Evolutionary conservation across 37 sponge, comb jelly and placozoan genomes (phyloP), one percentile per base, ranked within the genome.

Genomic region (Geodia barretti): DNA sequence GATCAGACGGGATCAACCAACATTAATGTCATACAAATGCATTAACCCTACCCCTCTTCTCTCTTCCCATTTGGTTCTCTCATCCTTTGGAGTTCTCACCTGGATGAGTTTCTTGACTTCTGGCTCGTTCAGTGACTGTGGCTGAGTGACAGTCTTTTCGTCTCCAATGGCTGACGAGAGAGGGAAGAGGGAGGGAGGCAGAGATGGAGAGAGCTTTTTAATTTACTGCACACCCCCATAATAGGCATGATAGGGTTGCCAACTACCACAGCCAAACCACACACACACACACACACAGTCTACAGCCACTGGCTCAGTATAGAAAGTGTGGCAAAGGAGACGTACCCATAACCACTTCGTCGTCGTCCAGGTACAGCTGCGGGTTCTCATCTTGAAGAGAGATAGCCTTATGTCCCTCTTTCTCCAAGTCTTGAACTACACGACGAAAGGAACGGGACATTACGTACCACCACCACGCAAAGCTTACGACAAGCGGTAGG

Each of bases 91-190:
- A n/a, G 54, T 38, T 4, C 28, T 62, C 41, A 95, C 95, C 40
- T 37, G 34, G n/a, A 91, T 82, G 29, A 97, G 86, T 26, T 91
- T 84, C 61, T 89, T 78, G 1, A 97, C 92, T 29, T 54, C 41
- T 23, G 84, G 87, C 30, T 97, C 94, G 38, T 87, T 84, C 30
- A 97, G 80, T 19, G 94, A 81, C 47, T 91, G 84, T 5, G 94
- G 87, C 14, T 83, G 82, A 2, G 93, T 80, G 25, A 86, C 86
- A 0, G 79, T 33, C 42, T 89, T 77, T 77, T 92, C 92, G 42
- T 93, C 94, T 24, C 94, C 97, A 54, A 91, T 82, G 64, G 78
- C 93, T 92, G 76, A 58, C 58, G 3, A 42, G 41, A 36, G 29
- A 1, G 21, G 62, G 61, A 64, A 64, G 65, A 26, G 30, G n/a